phyloP scores from a whole-genome alignment of 2,113 vertebrate genomes.

The Delphinus delphis region DNA sequence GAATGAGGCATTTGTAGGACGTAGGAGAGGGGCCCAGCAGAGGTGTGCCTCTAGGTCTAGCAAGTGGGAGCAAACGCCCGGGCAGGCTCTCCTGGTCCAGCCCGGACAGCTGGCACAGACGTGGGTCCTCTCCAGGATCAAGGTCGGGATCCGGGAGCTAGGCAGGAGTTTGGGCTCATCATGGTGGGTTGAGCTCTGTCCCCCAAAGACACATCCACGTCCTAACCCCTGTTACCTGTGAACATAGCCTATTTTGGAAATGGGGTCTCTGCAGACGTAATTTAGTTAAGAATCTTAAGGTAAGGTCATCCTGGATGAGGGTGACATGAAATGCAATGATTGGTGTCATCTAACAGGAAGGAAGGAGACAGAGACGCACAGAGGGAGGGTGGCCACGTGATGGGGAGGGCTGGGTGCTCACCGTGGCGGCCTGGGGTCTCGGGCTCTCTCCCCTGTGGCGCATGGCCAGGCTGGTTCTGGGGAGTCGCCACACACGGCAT shows the following conservation, averaged over 20 bases:
- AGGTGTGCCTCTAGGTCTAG: neutral
- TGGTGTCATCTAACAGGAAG: neutral
- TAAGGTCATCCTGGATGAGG: neutral
- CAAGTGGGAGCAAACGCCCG: slow-evolving; percentile 23
- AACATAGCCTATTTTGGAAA: neutral
- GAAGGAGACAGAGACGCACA: too few relatives aligned
- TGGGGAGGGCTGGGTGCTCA: accelerated
- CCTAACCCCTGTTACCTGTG: neutral
- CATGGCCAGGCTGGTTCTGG: neutral
- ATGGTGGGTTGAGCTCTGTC: neutral
- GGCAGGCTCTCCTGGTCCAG: neutral
- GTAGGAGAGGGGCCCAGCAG: neutral
- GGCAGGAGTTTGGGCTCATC: neutral
- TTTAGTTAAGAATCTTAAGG: too few relatives aligned
- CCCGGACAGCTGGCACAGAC: neutral
- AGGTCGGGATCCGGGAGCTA: neutral
- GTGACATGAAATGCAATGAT: too few relatives aligned
- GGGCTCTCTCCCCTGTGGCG: too few relatives aligned
- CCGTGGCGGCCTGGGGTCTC: neutral
- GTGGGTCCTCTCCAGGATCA: accelerated
- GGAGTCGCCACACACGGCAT: neutral
- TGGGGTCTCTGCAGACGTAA: neutral
- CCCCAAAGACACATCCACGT: neutral
- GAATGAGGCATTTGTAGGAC: accelerated
- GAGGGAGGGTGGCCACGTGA: accelerated